These are phyloP conservation scores for Morelia viridis DNA, from an alignment of 2,797 vertebrate species.

Conservation along the genomic window DNA sequence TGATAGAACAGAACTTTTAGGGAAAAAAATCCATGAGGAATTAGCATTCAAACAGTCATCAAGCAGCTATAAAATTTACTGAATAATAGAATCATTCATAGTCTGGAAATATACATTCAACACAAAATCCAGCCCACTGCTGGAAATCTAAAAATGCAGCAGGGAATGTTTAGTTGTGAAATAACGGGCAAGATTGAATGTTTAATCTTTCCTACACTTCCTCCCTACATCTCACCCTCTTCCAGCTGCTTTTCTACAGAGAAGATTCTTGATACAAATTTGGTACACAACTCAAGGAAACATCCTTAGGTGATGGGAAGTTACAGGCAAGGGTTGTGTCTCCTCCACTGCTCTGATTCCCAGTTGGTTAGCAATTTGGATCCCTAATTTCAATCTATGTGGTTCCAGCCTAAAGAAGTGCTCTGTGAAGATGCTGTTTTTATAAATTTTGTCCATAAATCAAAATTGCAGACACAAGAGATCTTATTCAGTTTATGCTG, in stretches of 20 bases:
- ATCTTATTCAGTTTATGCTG: constrained; percentile 18
- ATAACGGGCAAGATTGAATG: not conserved
- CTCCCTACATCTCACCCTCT: not conserved
- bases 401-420: not conserved
- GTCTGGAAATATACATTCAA: not conserved
- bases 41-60: not conserved
- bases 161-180: not conserved
- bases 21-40: not conserved
- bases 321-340: not conserved
- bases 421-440: not conserved
- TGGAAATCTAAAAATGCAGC: not conserved
- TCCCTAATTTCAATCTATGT: not conserved
- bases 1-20: not conserved
- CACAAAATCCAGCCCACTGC: not conserved
- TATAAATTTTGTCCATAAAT: constrained; percentile 3
- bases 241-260: not conserved
- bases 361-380: not conserved
- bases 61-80: not conserved
- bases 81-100: constrained; percentile 15
- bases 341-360: not conserved
- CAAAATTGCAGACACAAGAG: constrained; percentile 34
- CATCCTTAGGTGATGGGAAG: too few relatives aligned
- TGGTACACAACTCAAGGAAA: not conserved
- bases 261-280: not conserved
- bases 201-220: not conserved